Evolutionary conservation across 2,797 vertebrate genomes (phyloP), one percentile per base, ranked within the genome.

Genomic region (Okamejei kenojei): DNA sequence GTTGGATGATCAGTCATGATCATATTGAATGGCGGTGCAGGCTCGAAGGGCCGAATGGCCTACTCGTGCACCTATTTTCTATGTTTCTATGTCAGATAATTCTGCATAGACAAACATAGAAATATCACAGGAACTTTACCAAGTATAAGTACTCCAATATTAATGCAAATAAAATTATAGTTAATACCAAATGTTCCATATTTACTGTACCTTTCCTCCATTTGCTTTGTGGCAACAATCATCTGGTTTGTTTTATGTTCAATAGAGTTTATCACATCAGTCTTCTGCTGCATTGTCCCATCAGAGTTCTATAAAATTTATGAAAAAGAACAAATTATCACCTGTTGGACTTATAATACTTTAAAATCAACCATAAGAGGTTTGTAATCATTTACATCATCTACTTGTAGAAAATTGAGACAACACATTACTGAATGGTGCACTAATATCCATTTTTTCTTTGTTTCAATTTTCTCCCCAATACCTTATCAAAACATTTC

Each of bases 191-290:
- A 4, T 13, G n/a, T 80, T 81, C 45, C 45, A n/a, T 93, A 15
- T 17, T 23, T 61, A 76, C 23, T 92, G 94, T 96, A 97, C 97
- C 97, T 97, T 94, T 96, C 96, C 94, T 98, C 98, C 93, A 99
- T 96, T 73, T 98, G 97, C 93, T 96, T 96, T 97, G 98, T 98
- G 90, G 94, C 94, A 81, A 96, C 96, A 95, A 98, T 96, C 96
- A 98, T 98, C 94, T 98, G 97, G 79, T 96, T 96, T 94, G 97
- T 97, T 96, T 97, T 98, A 94, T 96, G 96, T 96, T 98, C 98
- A 54, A 98, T 97, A 93, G 96, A 96, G n/a, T 94, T 94, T 29
- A 97, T 97, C 93, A 97, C 96, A 90, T 97, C 97, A 91, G 97
- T 96, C 95, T 98, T 99, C 95, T 96, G 97, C 93, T 97, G 97